Conservation (phyloP, 2,113 vertebrate genomes). For the Neogobius melanostomus region DNA sequence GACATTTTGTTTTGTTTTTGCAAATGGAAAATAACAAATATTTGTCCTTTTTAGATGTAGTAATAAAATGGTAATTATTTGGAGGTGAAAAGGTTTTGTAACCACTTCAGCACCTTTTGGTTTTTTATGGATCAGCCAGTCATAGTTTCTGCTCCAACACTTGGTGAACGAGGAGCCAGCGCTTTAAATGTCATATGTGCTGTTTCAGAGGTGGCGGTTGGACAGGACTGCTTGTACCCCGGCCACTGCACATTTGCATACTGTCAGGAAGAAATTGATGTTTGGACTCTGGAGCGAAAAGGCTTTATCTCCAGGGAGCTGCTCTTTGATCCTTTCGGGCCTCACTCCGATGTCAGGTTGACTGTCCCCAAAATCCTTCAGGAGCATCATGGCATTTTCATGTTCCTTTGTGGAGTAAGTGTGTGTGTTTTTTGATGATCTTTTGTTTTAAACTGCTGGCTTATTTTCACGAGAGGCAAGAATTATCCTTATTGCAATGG, state of each 20-base stretch:
- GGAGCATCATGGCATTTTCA: constrained; percentile 93
- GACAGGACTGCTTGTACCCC: constrained; percentile 89
- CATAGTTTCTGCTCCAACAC: constrained; percentile 1
- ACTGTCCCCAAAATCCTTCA: constrained; percentile 89
- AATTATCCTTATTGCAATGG: too few relatives aligned
- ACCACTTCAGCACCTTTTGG: too few relatives aligned
- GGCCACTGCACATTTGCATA: constrained; percentile 97
- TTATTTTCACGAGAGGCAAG: too few relatives aligned
- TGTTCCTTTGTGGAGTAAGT: constrained; percentile 95
- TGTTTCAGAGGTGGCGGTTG: constrained; percentile 86
- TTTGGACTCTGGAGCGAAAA: constrained; percentile 95
- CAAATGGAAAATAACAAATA: too few relatives aligned
- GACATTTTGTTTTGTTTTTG: too few relatives aligned
- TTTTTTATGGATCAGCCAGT: neutral
- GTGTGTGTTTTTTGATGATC: neutral
- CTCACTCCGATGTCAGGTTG: constrained; percentile 80
- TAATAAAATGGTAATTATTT: too few relatives aligned
- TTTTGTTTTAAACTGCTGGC: too few relatives aligned
- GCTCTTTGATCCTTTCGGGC: constrained; percentile 85
- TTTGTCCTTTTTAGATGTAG: too few relatives aligned
- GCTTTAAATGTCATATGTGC: constrained; percentile 6
- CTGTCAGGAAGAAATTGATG: constrained; percentile 96
- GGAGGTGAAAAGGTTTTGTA: too few relatives aligned
- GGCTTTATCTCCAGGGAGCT: constrained; percentile 91
- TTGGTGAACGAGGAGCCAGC: neutral